Evolutionary conservation across 2,797 vertebrate genomes (phyloP), one percentile per base, ranked within the genome.

Genomic region (Sebastiscus tertius): DNA sequence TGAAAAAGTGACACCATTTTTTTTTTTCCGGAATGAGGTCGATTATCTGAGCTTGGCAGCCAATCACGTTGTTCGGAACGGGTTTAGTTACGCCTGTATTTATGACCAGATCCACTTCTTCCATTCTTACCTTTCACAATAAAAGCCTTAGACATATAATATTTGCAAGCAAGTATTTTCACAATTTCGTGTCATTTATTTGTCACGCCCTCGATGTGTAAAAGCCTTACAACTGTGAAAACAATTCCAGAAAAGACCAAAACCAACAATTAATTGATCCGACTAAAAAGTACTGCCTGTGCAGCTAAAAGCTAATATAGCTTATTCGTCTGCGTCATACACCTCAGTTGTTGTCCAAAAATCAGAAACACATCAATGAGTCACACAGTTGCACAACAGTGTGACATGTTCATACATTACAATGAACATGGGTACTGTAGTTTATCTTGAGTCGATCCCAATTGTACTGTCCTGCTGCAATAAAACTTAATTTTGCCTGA

Each of bases 401-500:
- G 1, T 56, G 24, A 14, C 22, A 56, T 26, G 24, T 46, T 46
- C 42, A 3, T 46, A 18, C 24, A 56, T 26, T 13, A 1, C 8
- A 0, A 56, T 56, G 54, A 56, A 56, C 54, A 24, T 58, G 55
- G 55, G 12, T 14, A 4, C 55, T 58, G 13, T 58, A 27, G 3
- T 67, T n/a, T 52, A 49, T 67, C 10, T 52, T 46, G 8, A 64
- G 22, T 63, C 24, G 1, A 20, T 12, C 9, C 6, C 8, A 29
- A 0, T 1, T 49, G 27, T 26, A 66, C 42, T 27, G 36, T 66
- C 42, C 26, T 0, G 24, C 16, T 27, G 63, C 24, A 3, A 67
- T 46, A 0, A 18, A 20, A 34, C 12, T 20, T 1, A 1, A 16
- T 26, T 26, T 0, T 4, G 3, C 58, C 16, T 20, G 10, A 61